Percentiles rank a stretch among this genome's conserved stretches.
Conservation (phyloP, 2,797 vertebrate species). For the Heterohyrax brucei region DNA sequence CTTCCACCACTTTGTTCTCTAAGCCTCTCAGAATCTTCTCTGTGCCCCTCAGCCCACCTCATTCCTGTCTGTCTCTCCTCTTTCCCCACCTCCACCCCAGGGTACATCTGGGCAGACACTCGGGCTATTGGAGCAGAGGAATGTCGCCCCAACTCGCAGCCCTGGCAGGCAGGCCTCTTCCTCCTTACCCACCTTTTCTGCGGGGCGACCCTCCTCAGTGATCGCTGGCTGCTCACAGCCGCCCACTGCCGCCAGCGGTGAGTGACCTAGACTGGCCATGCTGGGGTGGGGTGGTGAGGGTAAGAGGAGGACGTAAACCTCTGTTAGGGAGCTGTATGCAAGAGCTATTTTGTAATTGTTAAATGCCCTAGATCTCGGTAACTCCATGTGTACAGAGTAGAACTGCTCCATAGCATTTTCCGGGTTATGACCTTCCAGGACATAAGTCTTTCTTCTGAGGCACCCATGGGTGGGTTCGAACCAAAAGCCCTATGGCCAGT, state of each 20-base stretch:
- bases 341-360: background rate
- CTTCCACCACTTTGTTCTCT: background rate
- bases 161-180: conserved; percentile 85
- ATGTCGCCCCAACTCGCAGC: conserved; percentile 82
- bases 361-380: too few species aligned
- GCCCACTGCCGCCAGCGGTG: conserved; percentile 85
- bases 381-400: too few species aligned
- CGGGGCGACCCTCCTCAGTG: conserved; percentile 81
- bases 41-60: fast-evolving
- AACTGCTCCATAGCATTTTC: too few species aligned
- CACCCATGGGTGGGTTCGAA: too few species aligned
- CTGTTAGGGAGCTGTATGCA: background rate
- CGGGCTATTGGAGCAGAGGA: conserved; percentile 80
- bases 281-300: background rate
- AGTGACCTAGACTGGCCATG: conserved; percentile 33
- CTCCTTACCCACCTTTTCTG: conserved; percentile 75
- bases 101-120: conserved; percentile 71
- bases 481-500: too few species aligned
- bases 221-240: conserved; percentile 86
- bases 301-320: too few species aligned
- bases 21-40: background rate
- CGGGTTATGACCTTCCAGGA: too few species aligned
- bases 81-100: conserved; percentile 51
- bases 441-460: too few species aligned
- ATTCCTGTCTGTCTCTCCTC: background rate